Evolutionary conservation across 64 coral and sea anemone species (phyloP).

Genomic region (Porites australiensis): DNA sequence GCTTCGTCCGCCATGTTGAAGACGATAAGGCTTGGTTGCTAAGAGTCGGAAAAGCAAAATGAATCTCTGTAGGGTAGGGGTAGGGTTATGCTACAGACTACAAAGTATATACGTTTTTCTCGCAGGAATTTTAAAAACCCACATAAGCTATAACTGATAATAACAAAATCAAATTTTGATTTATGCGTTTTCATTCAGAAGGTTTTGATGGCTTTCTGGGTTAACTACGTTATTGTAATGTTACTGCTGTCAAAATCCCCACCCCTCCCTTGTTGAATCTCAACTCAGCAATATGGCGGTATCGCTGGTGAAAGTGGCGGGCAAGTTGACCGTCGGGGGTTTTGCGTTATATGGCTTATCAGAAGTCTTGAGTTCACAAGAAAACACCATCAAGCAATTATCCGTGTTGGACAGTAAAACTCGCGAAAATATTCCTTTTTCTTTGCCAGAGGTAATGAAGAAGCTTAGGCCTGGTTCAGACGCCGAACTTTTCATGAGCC

Average conservation of each 20-base stretch:
- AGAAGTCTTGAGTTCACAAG: slow-evolving; percentile 48
- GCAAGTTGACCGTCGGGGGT: slow-evolving; percentile 21
- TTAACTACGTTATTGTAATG: no score
- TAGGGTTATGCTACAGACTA: not conserved
- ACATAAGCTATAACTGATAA: no score
- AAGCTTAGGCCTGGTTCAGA: no score
- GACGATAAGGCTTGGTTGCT: slow-evolving; percentile 13
- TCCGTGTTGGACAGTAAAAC: slow-evolving; percentile 36
- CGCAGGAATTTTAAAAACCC: no score
- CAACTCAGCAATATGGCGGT: slow-evolving; percentile 1
- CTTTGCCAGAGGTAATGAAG: slow-evolving; percentile 21
- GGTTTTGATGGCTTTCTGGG: no score
- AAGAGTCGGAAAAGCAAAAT: not conserved
- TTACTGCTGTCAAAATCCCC: not conserved
- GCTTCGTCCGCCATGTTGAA: slow-evolving; percentile 30
- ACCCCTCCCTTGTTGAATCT: not conserved
- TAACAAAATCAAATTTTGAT: no score
- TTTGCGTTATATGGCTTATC: slow-evolving; percentile 42
- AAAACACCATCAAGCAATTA: slow-evolving; percentile 8
- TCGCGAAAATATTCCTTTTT: slow-evolving; percentile 33
- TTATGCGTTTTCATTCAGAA: no score
- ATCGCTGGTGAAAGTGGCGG: not conserved
- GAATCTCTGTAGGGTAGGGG: not conserved
- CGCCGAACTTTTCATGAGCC: no score
- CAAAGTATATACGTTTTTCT: not conserved